A percentile compares a stretch with the other conserved stretches of the same genome.
Conservation (phyloP, 2,888 invertebrate genomes). For the Trichopria drosophilae region DNA sequence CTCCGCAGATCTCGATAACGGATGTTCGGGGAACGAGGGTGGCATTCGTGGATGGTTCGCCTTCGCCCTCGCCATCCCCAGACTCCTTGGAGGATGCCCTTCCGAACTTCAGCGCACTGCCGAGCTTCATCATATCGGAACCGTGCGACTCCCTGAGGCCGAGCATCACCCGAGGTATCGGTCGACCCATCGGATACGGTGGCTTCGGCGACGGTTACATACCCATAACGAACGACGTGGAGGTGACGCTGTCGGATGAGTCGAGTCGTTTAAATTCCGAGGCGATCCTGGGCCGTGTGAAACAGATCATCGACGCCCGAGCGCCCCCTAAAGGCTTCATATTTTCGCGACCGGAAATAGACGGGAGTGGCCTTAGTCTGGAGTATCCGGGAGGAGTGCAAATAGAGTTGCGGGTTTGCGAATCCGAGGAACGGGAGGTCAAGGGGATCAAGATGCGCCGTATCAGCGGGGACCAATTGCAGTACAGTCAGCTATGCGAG, state of each 20-base stretch:
- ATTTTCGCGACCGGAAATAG: slow-evolving; percentile 60
- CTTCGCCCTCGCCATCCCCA: slow-evolving; percentile 64
- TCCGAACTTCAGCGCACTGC: slow-evolving; percentile 52
- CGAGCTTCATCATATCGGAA: slow-evolving; percentile 71
- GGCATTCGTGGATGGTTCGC: slow-evolving; percentile 73
- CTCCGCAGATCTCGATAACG: slow-evolving; percentile 88
- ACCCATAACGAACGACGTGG: slow-evolving; percentile 60
- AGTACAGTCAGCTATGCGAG: slow-evolving; percentile 85
- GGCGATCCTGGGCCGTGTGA: slow-evolving; percentile 78
- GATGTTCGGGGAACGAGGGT: slow-evolving; percentile 87
- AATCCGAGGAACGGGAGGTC: slow-evolving; percentile 71
- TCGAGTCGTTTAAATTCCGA: slow-evolving; percentile 79
- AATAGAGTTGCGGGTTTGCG: slow-evolving; percentile 80
- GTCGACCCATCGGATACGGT: slow-evolving; percentile 59
- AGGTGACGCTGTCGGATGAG: slow-evolving; percentile 77
- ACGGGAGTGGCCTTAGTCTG: slow-evolving; percentile 63
- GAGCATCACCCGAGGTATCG: slow-evolving; percentile 79
- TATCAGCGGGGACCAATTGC: slow-evolving; percentile 85
- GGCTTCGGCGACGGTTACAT: slow-evolving; percentile 34
- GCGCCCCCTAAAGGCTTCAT: slow-evolving; percentile 73
- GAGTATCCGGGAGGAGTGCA: slow-evolving; percentile 84
- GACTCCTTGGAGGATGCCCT: slow-evolving; percentile 54
- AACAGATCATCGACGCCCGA: slow-evolving; percentile 76
- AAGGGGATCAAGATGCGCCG: slow-evolving; percentile 83
- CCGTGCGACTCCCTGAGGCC: slow-evolving; percentile 74